Conservation (phyloP, 2,888 invertebrate species). For the Syrista parreyssii region DNA sequence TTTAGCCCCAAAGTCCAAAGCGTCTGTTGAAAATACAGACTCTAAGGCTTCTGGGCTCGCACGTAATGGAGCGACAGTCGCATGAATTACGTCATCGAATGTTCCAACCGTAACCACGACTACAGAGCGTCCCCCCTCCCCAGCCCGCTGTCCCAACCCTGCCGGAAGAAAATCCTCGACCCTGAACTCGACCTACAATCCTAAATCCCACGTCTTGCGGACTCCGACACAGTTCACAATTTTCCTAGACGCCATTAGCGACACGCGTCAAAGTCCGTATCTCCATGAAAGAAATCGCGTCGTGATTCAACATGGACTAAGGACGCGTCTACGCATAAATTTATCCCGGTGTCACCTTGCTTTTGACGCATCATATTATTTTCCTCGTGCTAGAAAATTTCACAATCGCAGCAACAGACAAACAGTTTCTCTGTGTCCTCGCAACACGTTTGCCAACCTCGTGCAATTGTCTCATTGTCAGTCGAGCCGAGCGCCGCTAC, state of each 20-base stretch:
- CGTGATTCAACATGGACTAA: neutral
- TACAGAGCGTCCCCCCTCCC: neutral
- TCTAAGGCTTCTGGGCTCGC: neutral
- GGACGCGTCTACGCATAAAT: neutral
- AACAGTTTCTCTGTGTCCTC: neutral
- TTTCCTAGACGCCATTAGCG: no score
- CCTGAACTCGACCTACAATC: conserved; percentile 4
- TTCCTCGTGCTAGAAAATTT: neutral
- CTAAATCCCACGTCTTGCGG: neutral
- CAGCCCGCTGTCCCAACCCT: neutral
- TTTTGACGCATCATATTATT: neutral
- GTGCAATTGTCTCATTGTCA: neutral
- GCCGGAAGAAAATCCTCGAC: neutral
- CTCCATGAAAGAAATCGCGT: neutral
- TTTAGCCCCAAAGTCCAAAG: neutral
- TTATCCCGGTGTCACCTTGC: neutral
- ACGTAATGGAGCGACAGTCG: neutral
- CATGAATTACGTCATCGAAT: neutral
- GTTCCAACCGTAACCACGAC: neutral
- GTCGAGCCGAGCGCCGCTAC: neutral
- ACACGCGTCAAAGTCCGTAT: neutral
- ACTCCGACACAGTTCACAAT: no score
- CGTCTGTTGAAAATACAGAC: neutral
- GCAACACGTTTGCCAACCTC: no score
- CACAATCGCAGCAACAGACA: neutral